Percentiles rank a stretch among this genome's conserved stretches.
Evolutionary conservation across 2,797 vertebrate species (phyloP).

Genomic region (Taeniopygia guttata): DNA sequence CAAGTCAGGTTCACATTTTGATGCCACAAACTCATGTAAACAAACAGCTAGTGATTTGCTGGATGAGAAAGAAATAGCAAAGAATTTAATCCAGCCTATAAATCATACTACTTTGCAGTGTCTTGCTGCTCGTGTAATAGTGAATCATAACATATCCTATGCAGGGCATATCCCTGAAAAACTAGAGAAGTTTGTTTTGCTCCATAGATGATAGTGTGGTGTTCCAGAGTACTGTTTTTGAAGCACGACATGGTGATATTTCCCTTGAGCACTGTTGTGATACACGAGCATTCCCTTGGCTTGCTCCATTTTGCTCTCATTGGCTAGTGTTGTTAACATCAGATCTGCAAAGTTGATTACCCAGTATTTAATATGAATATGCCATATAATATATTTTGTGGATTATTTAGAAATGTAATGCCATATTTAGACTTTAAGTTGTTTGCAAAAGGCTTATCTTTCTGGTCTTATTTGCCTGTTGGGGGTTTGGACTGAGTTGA

Average conservation of each 20-base stretch:
- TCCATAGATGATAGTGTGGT: conserved; percentile 90
- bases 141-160: conserved; percentile 89
- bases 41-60: conserved; percentile 95
- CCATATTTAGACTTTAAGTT: conserved; percentile 71
- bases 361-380: conserved; percentile 78
- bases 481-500: conserved; percentile 65
- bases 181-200: conserved; percentile 93
- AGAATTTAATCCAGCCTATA: conserved; percentile 97
- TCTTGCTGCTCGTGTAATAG: conserved; percentile 92
- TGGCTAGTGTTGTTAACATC: conserved; percentile 67
- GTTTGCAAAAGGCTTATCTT: conserved; percentile 77
- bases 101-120: conserved; percentile 98
- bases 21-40: conserved; percentile 92
- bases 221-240: conserved; percentile 29
- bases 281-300: conserved; percentile 73
- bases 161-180: conserved; percentile 93
- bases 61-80: conserved; percentile 95
- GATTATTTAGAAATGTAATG: conserved; percentile 72
- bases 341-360: conserved; percentile 68
- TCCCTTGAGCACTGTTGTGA: conserved; percentile 73
- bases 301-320: conserved; percentile 68
- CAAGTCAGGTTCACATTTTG: conserved; percentile 94
- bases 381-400: conserved; percentile 78
- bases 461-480: conserved; percentile 73
- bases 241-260: conserved; percentile 67